Percentiles rank a stretch among this genome's conserved stretches.
phyloP scores from a whole-genome alignment of 2,888 invertebrate genomes.

The Hypolimnas misippus region DNA sequence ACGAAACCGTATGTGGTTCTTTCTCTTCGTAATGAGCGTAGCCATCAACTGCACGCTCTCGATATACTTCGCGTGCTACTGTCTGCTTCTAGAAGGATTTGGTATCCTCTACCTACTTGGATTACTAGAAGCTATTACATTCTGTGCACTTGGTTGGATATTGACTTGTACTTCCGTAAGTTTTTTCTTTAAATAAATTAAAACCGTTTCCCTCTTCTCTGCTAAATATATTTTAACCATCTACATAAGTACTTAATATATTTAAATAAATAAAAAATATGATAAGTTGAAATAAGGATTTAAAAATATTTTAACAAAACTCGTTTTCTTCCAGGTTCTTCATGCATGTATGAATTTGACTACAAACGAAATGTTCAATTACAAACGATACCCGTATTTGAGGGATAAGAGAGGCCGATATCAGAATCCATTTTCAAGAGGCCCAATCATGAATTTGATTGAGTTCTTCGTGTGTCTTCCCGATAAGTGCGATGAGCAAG shows the following conservation, averaged over 20 bases:
- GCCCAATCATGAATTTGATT: slow-evolving; percentile 92
- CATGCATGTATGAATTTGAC: slow-evolving; percentile 97
- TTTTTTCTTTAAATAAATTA: too few relatives aligned
- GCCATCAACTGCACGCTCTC: slow-evolving; percentile 94
- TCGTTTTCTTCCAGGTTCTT: slow-evolving; percentile 85
- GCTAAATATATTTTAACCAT: too few relatives aligned
- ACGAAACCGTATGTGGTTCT: slow-evolving; percentile 96
- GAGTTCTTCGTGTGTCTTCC: slow-evolving; percentile 96
- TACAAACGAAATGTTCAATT: slow-evolving; percentile 97
- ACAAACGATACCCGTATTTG: slow-evolving; percentile 94
- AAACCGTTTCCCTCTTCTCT: too few relatives aligned
- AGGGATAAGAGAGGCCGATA: slow-evolving; percentile 94
- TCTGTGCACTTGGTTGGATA: slow-evolving; percentile 94
- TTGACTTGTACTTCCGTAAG: slow-evolving; percentile 94
- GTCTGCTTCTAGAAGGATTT: slow-evolving; percentile 92
- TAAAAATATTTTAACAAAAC: background rate
- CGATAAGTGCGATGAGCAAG: slow-evolving; percentile 90
- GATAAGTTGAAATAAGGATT: too few relatives aligned
- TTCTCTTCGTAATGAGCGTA: slow-evolving; percentile 93
- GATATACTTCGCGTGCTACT: slow-evolving; percentile 94
- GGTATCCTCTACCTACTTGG: slow-evolving; percentile 93
- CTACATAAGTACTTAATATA: too few relatives aligned
- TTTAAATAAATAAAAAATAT: too few relatives aligned
- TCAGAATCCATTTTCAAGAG: slow-evolving; percentile 96
- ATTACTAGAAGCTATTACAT: slow-evolving; percentile 91